A percentile compares a stretch with the other conserved stretches of the same genome.
Evolutionary conservation across 2,113 vertebrate genomes (phyloP).

Genomic region (Rhombomys opimus): DNA sequence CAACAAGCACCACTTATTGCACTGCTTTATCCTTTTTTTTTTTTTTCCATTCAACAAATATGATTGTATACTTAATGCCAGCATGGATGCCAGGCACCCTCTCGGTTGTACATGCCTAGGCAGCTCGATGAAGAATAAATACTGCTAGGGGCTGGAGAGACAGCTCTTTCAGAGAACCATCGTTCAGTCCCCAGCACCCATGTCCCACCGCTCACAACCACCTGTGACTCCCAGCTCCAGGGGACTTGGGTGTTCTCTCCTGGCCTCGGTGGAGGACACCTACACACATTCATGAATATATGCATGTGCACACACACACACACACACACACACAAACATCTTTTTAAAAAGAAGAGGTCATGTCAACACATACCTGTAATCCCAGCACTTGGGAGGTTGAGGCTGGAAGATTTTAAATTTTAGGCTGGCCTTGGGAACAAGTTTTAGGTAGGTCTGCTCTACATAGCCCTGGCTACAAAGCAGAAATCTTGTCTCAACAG

Average conservation of each 20-base stretch:
- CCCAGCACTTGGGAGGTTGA: background rate
- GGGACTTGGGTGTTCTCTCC: no score
- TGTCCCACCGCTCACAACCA: background rate
- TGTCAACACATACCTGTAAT: background rate
- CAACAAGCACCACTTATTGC: background rate
- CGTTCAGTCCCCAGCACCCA: background rate
- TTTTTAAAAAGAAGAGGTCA: background rate
- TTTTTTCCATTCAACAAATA: slow-evolving; percentile 36
- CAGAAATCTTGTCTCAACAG: no score
- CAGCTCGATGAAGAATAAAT: slow-evolving; percentile 18
- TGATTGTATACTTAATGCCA: background rate
- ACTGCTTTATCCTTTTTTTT: background rate
- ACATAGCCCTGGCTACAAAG: background rate
- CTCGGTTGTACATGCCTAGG: background rate
- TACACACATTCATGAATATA: background rate
- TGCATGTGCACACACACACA: background rate
- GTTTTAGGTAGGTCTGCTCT: background rate
- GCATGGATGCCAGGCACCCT: background rate
- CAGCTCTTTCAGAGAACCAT: background rate
- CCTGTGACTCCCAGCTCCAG: background rate
- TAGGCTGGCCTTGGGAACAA: background rate
- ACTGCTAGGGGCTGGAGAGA: background rate
- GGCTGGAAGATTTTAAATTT: background rate
- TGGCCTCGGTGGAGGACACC: background rate
- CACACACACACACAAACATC: background rate